phyloP scores from a whole-genome alignment of 2,888 invertebrate species.

The Vesta saturnalis region DNA sequence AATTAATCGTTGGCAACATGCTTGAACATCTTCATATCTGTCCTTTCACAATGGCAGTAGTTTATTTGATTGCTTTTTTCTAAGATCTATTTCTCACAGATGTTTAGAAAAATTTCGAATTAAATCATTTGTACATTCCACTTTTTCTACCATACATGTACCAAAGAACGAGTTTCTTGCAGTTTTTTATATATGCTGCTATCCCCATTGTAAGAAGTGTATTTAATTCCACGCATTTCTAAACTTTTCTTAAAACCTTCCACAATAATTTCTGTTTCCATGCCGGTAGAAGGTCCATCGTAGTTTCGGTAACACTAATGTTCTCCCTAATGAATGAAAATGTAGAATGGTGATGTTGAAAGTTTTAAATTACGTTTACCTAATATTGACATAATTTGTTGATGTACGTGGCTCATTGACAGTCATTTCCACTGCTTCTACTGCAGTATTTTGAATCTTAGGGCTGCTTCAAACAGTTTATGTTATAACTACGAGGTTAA shows the following conservation, averaged over 20 bases:
- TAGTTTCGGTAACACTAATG: slow-evolving; percentile 41
- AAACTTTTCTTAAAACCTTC: slow-evolving; percentile 46
- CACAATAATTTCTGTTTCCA: slow-evolving; percentile 49
- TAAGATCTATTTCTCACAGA: neutral
- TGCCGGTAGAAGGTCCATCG: slow-evolving; percentile 44
- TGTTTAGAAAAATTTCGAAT: slow-evolving; percentile 4
- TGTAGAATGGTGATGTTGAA: neutral
- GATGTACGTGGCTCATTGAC: neutral
- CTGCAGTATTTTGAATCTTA: neutral
- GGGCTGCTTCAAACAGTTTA: neutral
- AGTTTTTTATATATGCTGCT: slow-evolving; percentile 49
- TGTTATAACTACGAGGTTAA: too few species aligned
- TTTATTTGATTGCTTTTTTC: neutral
- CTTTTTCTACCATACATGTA: slow-evolving; percentile 7
- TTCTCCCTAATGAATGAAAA: too few species aligned
- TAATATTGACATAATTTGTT: too few species aligned
- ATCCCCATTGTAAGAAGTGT: slow-evolving; percentile 55
- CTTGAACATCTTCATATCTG: slow-evolving; percentile 21
- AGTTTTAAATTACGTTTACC: neutral
- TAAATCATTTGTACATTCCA: slow-evolving; percentile 5
- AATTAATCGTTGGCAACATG: slow-evolving; percentile 17
- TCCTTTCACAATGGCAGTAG: neutral
- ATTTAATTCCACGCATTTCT: slow-evolving; percentile 46
- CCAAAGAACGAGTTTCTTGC: slow-evolving; percentile 2
- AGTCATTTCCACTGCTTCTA: neutral